Evolutionary conservation across 2,797 vertebrate species (phyloP).

Genomic region (Chaetophractus vellerosus): DNA sequence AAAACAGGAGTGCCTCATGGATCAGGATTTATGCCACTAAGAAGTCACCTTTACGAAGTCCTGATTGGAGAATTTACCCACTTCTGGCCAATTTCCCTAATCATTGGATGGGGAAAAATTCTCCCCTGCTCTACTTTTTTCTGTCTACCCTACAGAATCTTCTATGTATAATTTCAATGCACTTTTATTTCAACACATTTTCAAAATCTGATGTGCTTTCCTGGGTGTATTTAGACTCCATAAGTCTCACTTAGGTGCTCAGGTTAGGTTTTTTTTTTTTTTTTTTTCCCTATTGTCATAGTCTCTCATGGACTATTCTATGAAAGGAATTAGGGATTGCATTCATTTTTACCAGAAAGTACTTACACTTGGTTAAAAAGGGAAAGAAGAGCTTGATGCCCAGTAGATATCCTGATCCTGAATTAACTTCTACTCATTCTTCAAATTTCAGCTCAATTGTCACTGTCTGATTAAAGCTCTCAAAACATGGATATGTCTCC

Average conservation of each 20-base stretch:
- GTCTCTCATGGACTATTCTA: background rate
- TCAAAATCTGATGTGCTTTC: background rate
- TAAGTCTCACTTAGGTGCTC: background rate
- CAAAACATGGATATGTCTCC: accelerated
- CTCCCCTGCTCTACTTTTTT: background rate
- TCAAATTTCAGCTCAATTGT: background rate
- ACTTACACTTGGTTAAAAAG: background rate
- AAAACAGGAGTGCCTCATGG: background rate
- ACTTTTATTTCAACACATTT: background rate
- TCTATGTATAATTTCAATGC: background rate
- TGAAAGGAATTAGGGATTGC: background rate
- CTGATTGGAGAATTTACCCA: background rate
- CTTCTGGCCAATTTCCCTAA: background rate
- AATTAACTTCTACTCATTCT: background rate
- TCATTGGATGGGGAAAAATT: background rate
- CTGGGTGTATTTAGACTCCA: background rate
- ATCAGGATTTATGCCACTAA: background rate
- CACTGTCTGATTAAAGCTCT: background rate
- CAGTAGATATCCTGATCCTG: background rate
- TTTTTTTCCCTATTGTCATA: background rate
- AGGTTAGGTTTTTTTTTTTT: background rate
- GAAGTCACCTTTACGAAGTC: background rate
- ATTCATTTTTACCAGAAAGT: background rate
- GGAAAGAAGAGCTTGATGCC: background rate
- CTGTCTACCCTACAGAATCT: background rate